Evolutionary conservation across 2,113 vertebrate species (phyloP), one percentile per base, ranked within the genome.

Genomic region (Pelobates fuscus): DNA sequence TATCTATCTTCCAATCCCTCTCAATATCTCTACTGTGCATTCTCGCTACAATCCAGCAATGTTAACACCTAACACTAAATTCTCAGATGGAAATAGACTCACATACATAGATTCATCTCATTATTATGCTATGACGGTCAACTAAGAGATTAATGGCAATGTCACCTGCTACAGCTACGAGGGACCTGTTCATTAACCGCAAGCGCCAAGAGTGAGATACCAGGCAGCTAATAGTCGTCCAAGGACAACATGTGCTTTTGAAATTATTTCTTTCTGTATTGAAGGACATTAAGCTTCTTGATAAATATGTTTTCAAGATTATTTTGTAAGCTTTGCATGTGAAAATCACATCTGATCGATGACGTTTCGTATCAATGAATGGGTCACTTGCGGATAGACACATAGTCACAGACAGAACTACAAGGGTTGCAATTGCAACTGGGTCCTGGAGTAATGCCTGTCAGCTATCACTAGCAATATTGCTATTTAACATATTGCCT

Each of bases 351-450:
- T 87, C 81, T 91, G 88, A 92, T 92, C 92, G 92, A 93, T 92
- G 92, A 93, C 92, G 92, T 93, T 91, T 90, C 89, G 90, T 91
- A 91, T 92, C 90, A 92, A 93, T 92, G 91, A 92, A 92, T 89
- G 86, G 86, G 90, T 92, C 91, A 92, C 92, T 91, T 92, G 91
- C 90, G 90, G 90, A 90, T 88, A 90, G 89, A 92, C 87, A 93
- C 91, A 91, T 91, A 89, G 89, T 88, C n/a, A n/a, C n/a, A n/a
- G n/a, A n/a, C n/a, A n/a, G n/a, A n/a, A n/a, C n/a, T n/a, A n/a
- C n/a, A n/a, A n/a, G n/a, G n/a, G n/a, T n/a, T n/a, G n/a, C n/a
- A n/a, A n/a, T n/a, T n/a, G n/a, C n/a, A n/a, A n/a, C n/a, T n/a
- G n/a, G n/a, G n/a, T n/a, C n/a, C n/a, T n/a, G n/a, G n/a, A n/a